Base-by-base conservation (phyloP, 2,113 vertebrate genomes). In the Pampusana beccarii region DNA sequence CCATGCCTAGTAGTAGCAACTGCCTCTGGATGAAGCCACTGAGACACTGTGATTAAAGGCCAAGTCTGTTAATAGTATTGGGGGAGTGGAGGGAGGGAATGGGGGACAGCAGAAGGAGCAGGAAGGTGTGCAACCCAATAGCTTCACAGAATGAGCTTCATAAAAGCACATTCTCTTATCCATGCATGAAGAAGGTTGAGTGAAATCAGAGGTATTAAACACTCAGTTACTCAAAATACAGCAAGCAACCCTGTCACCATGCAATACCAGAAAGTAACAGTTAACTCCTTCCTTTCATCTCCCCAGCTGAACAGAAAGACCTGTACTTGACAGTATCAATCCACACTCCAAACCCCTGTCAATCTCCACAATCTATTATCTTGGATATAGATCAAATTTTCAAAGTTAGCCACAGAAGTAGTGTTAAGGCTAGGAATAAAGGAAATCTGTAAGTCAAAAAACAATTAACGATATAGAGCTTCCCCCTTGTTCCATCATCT, bases 381-480 rank as follows among this genome's bases (percentile, higher is more conserved):
- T 57, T 53, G 20, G 10, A 51, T n/a, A 61, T 0, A 18, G 4
- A 74, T 23, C 4, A 18, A 50, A 11, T 66, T 80, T 53, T 61
- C 44, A 10, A 81, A 72, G 29, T 28, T 53, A 80, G 21, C 21
- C 57, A 81, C 0, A 92, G n/a, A 78, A 78, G 34, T 0, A 1
- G 25, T 4, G 3, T 69, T 79, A 90, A 75, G 18, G 38, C 23
- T 58, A 34, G 17, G 8, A 82, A 92, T 11, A 90, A 81, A 82
- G 53, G 36, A 72, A 78, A 88, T 56, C 4, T 4, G 0, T 3
- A 81, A 60, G 26, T 34, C 11, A 84, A 72, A 11, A 71, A 34
- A 1, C 1, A 48, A 70, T 3, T 6, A 79, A 38, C 14, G 69
- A 15, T 46, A 65, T 0, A 73, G 9, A 34, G 51, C 62, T n/a